Evolutionary conservation across 2,797 vertebrate species (phyloP).

Genomic region (Hyperoplus immaculatus): DNA sequence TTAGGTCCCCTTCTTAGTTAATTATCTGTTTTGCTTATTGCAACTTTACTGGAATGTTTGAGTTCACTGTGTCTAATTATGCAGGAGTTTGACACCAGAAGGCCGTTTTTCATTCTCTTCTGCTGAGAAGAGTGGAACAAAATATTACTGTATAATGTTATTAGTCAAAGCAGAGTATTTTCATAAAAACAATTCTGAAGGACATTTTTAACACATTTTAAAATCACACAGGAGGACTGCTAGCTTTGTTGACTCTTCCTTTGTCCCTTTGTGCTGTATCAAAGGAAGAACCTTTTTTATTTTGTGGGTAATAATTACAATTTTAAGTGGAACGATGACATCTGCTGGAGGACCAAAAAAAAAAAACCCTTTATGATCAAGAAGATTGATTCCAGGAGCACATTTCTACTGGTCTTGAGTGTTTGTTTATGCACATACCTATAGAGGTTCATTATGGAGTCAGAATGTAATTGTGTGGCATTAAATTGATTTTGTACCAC

Average conservation of each 20-base stretch:
- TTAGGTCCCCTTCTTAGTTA: no score
- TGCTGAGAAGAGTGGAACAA: neutral
- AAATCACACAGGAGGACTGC: neutral
- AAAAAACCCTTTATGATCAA: neutral
- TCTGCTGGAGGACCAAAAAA: constrained; percentile 46
- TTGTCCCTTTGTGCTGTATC: neutral
- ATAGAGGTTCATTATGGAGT: neutral
- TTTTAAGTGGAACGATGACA: constrained; percentile 39
- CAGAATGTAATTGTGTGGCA: neutral
- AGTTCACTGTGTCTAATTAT: neutral
- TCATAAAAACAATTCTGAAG: neutral
- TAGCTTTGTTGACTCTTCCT: neutral
- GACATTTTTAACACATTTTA: neutral
- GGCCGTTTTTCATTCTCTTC: neutral
- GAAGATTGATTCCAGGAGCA: neutral
- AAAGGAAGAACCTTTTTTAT: neutral
- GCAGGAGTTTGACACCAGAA: neutral
- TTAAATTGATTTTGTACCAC: neutral
- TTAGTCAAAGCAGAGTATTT: neutral
- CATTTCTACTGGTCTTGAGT: neutral
- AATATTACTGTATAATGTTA: neutral
- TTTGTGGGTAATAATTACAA: neutral
- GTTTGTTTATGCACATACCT: neutral
- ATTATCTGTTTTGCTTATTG: neutral
- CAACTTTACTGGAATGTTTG: neutral